phyloP scores from a whole-genome alignment of 2,888 invertebrate species.

The Drosophila leonis region DNA sequence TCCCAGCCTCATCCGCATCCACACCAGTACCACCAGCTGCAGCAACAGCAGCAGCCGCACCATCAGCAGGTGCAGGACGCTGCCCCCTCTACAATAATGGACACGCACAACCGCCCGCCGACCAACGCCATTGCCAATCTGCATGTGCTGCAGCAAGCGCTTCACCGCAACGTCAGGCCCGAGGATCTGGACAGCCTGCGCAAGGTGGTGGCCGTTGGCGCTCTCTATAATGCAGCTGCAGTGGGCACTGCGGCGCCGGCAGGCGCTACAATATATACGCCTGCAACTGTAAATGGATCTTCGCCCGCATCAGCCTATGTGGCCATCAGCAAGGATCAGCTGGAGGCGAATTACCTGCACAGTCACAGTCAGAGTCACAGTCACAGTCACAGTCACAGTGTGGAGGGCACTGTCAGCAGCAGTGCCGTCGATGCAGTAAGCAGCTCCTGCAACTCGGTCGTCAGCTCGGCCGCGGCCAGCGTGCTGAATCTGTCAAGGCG shows the following conservation, averaged over 20 bases:
- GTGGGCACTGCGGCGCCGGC: slow-evolving; percentile 41
- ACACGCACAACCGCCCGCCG: slow-evolving; percentile 8
- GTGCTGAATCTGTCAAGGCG: slow-evolving; percentile 91
- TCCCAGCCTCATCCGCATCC: slow-evolving; percentile 30
- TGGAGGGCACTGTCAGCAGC: slow-evolving; percentile 77
- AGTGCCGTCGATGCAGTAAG: slow-evolving; percentile 81
- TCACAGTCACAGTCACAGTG: slow-evolving; percentile 61
- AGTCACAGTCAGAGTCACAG: slow-evolving; percentile 60
- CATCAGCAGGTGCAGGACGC: slow-evolving; percentile 16
- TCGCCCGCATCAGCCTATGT: slow-evolving; percentile 35
- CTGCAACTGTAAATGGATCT: neutral
- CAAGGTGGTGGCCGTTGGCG: slow-evolving; percentile 80
- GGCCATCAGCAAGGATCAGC: slow-evolving; percentile 64
- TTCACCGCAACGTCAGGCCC: slow-evolving; percentile 72
- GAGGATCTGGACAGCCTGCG: slow-evolving; percentile 83
- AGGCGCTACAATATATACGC: slow-evolving; percentile 33
- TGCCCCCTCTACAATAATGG: slow-evolving; percentile 2
- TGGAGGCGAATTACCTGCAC: slow-evolving; percentile 64
- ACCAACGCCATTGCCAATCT: slow-evolving; percentile 65
- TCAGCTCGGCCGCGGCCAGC: slow-evolving; percentile 81
- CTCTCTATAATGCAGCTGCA: slow-evolving; percentile 61
- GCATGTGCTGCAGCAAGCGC: slow-evolving; percentile 78
- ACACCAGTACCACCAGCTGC: slow-evolving; percentile 43
- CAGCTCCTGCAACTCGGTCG: slow-evolving; percentile 63
- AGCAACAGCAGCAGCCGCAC: slow-evolving; percentile 31